Evolutionary conservation across 1,140 invertebrate species (phyloP).

Genomic region (Leptinotarsa undecemlineata): DNA sequence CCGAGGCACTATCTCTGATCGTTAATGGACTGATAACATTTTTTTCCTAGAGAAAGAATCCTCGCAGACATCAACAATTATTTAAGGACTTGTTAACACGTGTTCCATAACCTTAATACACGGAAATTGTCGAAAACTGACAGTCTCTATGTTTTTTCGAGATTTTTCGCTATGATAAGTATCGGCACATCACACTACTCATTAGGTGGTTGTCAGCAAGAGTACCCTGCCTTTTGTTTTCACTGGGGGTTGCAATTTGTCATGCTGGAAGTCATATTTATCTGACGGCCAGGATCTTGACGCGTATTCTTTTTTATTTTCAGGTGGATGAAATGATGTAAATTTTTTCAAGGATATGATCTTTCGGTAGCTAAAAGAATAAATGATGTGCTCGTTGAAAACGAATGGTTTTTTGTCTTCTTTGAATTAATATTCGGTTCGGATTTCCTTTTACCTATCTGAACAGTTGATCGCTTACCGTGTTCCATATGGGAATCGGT

Average conservation of each 20-base stretch:
- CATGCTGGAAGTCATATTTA: slow-evolving; percentile 11
- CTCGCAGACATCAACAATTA: slow-evolving; percentile 7
- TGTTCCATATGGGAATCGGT: not conserved
- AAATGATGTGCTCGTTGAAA: slow-evolving; percentile 10
- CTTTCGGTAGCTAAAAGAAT: slow-evolving; percentile 10
- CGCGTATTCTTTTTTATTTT: not conserved
- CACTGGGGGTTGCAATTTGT: slow-evolving; percentile 16
- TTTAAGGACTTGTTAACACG: slow-evolving; percentile 16
- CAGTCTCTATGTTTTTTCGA: slow-evolving; percentile 1
- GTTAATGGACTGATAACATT: not conserved
- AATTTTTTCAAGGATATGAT: slow-evolving; percentile 10
- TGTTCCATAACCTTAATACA: slow-evolving; percentile 12
- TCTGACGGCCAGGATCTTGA: slow-evolving; percentile 5
- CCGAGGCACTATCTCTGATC: not conserved
- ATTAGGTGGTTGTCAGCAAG: slow-evolving; percentile 14
- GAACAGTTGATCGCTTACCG: not conserved
- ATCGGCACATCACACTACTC: slow-evolving; percentile 13
- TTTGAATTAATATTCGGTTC: not conserved
- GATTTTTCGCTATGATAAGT: slow-evolving; percentile 3
- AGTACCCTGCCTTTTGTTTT: not conserved
- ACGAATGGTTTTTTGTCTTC: not conserved
- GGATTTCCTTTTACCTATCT: not conserved
- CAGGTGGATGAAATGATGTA: slow-evolving; percentile 4
- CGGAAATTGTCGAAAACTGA: not conserved
- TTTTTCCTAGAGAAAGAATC: not conserved